Base-by-base conservation (phyloP, 2,113 vertebrate genomes). In the Mesembrinibis cayennensis region DNA sequence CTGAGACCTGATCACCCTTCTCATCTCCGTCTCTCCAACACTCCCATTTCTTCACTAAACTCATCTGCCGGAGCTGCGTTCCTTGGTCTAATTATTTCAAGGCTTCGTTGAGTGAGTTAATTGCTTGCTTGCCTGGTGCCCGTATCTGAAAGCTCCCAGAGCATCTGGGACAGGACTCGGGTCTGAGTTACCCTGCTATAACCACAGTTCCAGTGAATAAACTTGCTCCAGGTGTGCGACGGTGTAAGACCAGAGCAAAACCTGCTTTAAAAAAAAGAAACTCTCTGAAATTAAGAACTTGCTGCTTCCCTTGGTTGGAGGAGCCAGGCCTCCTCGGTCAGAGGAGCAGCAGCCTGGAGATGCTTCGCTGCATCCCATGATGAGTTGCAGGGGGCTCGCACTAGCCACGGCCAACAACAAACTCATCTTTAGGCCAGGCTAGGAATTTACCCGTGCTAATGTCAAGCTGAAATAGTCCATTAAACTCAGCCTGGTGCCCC, bases 61-160 rank as follows among this genome's bases (percentile, higher is more conserved):
- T 83, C 88, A 72, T 82, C 95, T 87, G 63, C 82, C 11, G 10
- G 76, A 83, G 63, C 86, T 47, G 45, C 9, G 30, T 80, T 81
- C 83, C 95, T 94, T 27, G 73, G 56, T 71, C 91, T 96, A 83
- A 96, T 95, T 87, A 96, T 95, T 91, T 91, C 87, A 80, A 86
- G 82, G 89, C 94, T 95, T 82, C 2, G 4, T 29, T 73, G 89
- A 73, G 86, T 73, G 83, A 34, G 32, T 90, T 94, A 73, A 95
- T 88, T 81, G 82, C 83, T 84, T 13, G 32, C 72, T 92, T 2
- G 4, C 53, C 80, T 94, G 93, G 81, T 21, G 19, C 87, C 70
- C 5, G 0, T 27, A 71, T 84, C 93, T 50, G 78, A 50, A 15
- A 55, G 72, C 70, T 96, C 77, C 78, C 81, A 10, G 78, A 91